Percentiles rank a stretch among this genome's conserved stretches.
Evolutionary conservation across 2,888 invertebrate species (phyloP).

Genomic region (Drosophila algonquin): DNA sequence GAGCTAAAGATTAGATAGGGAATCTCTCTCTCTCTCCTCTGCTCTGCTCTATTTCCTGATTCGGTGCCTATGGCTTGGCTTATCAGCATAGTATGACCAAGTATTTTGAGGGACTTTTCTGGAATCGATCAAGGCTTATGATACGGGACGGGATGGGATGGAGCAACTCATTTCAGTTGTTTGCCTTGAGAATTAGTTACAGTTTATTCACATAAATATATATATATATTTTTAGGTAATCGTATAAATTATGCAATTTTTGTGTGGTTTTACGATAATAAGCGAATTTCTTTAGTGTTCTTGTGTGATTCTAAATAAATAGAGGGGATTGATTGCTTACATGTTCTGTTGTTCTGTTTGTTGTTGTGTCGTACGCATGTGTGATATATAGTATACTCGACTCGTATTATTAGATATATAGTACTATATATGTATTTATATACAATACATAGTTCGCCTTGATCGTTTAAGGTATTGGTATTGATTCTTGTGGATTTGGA

Average conservation of each 20-base stretch:
- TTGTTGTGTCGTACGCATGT: slow-evolving; percentile 32
- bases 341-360: slow-evolving; percentile 42
- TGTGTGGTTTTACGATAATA: slow-evolving; percentile 59
- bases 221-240: slow-evolving; percentile 56
- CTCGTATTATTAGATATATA: slow-evolving; percentile 66
- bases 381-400: slow-evolving; percentile 46
- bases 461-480: slow-evolving; percentile 31
- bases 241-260: slow-evolving; percentile 60
- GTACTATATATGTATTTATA: not conserved
- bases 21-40: not conserved
- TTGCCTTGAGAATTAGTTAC: slow-evolving; percentile 81
- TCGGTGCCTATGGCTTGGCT: slow-evolving; percentile 5
- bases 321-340: slow-evolving; percentile 68
- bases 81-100: slow-evolving; percentile 5
- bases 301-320: slow-evolving; percentile 70
- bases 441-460: slow-evolving; percentile 63
- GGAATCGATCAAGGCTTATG: slow-evolving; percentile 13
- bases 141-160: slow-evolving; percentile 14
- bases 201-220: slow-evolving; percentile 78
- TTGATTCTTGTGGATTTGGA: slow-evolving; percentile 30
- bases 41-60: slow-evolving; percentile 17
- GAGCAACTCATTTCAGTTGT: slow-evolving; percentile 19
- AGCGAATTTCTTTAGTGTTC: slow-evolving; percentile 64
- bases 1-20: slow-evolving; percentile 16
- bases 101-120: slow-evolving; percentile 13